Conservation (phyloP, 2,113 vertebrate species). For the Penelope pileata region DNA sequence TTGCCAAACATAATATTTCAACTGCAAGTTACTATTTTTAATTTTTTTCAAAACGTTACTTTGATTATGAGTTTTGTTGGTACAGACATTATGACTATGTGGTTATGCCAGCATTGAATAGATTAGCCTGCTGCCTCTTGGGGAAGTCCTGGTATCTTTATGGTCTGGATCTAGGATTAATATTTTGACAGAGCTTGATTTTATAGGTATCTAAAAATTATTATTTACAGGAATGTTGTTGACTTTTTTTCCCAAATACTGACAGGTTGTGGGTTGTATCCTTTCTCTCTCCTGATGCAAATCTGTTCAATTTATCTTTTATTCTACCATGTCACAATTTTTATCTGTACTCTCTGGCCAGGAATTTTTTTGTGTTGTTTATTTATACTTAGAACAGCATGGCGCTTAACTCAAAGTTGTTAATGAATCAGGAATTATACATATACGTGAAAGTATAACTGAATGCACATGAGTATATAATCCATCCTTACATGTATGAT, state of each 20-base stretch:
- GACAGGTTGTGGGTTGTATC: accelerated
- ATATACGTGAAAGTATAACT: neutral
- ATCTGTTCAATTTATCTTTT: neutral
- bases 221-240: neutral
- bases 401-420: neutral
- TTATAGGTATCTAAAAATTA: neutral
- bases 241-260: neutral
- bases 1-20: neutral
- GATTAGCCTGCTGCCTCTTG: neutral
- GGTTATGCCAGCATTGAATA: neutral
- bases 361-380: neutral
- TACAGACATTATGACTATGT: neutral
- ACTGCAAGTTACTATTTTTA: neutral
- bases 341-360: neutral
- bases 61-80: neutral
- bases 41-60: neutral
- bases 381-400: neutral
- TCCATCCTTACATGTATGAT: neutral
- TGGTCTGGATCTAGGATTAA: neutral
- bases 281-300: neutral
- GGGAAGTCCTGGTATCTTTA: neutral
- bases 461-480: neutral
- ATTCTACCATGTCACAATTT: neutral
- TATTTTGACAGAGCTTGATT: neutral
- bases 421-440: neutral